Evolutionary conservation across 1,140 invertebrate genomes (phyloP).

Genomic region (Procambarus virginalis): DNA sequence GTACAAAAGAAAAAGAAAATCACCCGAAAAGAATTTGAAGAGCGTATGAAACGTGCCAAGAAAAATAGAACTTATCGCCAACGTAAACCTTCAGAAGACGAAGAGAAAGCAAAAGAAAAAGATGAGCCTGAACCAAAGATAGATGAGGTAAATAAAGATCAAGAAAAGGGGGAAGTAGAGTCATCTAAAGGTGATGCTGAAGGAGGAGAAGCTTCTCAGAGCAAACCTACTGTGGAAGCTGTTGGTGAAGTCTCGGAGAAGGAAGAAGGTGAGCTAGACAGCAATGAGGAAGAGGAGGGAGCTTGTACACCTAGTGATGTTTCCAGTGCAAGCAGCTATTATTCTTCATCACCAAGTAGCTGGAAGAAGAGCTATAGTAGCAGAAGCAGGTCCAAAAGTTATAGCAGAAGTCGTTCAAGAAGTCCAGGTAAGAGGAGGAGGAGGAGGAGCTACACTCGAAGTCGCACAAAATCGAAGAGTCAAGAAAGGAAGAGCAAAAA

Average conservation of each 20-base stretch:
- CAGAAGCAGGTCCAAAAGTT: constrained; percentile 44
- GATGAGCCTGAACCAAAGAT: constrained; percentile 17
- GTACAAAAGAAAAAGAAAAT: constrained; percentile 66
- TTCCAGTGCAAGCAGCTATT: constrained; percentile 47
- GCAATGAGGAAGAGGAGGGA: constrained; percentile 68
- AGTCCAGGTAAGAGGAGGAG: constrained; percentile 41
- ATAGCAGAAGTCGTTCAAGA: constrained; percentile 25
- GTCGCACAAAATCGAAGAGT: constrained; percentile 38
- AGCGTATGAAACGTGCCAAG: constrained; percentile 66
- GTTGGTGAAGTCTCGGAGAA: constrained; percentile 61
- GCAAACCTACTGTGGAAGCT: constrained; percentile 25
- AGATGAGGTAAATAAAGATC: background rate
- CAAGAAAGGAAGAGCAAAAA: background rate
- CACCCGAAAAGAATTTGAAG: constrained; percentile 68
- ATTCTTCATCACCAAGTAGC: constrained; percentile 21
- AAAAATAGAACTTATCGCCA: constrained; percentile 66
- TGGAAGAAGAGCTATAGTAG: constrained; percentile 8
- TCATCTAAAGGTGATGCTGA: background rate
- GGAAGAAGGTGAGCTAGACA: constrained; percentile 71
- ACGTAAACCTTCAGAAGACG: constrained; percentile 68
- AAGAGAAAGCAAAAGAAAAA: constrained; percentile 39
- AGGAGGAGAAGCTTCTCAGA: constrained; percentile 16
- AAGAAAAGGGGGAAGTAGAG: constrained; percentile 5
- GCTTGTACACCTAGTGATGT: constrained; percentile 48
- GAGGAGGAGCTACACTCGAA: constrained; percentile 42